Percentiles rank a stretch among this genome's conserved stretches.
phyloP scores from a whole-genome alignment of 2,888 invertebrate genomes.

The Drosophila anomalipes region DNA sequence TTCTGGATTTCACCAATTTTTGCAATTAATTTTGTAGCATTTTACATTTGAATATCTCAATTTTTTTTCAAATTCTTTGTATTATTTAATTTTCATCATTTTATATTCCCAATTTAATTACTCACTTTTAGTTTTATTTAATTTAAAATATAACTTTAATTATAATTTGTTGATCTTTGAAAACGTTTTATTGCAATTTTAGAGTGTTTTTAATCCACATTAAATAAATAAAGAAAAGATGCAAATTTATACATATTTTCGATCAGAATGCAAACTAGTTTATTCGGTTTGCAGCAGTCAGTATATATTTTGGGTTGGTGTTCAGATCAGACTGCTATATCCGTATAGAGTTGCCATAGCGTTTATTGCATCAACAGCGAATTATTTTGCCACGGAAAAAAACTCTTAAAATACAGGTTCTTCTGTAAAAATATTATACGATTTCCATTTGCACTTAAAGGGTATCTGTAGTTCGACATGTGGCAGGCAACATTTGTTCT shows the following conservation, averaged over 20 bases:
- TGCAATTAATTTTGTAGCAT: too few relatives aligned
- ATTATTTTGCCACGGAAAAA: neutral
- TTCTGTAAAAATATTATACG: neutral
- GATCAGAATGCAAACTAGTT: neutral
- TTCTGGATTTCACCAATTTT: neutral
- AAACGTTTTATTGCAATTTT: neutral
- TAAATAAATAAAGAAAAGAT: neutral
- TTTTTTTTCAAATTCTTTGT: neutral
- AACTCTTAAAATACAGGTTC: neutral
- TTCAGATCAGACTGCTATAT: neutral
- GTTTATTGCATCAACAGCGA: neutral
- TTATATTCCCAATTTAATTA: neutral
- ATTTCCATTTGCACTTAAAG: neutral
- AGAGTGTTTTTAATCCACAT: neutral
- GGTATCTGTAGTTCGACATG: neutral
- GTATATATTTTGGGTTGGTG: neutral
- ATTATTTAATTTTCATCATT: neutral
- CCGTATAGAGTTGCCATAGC: neutral
- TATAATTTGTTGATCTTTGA: neutral
- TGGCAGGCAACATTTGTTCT: neutral
- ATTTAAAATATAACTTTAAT: neutral
- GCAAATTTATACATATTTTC: neutral
- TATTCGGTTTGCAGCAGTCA: neutral
- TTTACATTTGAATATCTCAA: neutral
- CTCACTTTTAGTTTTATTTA: neutral